These are phyloP conservation scores for Metalampra italica DNA, from an alignment of 2,888 invertebrate species.

Conservation along the genomic window DNA sequence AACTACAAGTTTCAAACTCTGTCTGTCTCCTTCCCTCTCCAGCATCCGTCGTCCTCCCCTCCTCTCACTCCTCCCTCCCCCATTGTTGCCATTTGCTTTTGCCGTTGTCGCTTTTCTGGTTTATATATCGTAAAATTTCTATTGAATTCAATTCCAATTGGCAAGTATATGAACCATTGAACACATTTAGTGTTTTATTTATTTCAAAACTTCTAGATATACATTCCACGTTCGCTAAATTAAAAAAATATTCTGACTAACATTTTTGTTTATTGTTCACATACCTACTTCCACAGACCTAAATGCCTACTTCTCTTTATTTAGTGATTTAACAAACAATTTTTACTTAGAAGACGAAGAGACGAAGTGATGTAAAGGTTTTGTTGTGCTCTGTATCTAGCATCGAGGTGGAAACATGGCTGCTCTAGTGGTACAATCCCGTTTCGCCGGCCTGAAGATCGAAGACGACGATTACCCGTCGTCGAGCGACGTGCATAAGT, in stretches of 20 bases:
- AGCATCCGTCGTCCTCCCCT: neutral
- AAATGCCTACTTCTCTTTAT: no score
- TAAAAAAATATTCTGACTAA: no score
- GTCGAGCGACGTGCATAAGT: slow-evolving; percentile 49
- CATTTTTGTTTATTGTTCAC: no score
- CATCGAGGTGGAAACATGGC: slow-evolving; percentile 69
- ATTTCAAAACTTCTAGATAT: neutral
- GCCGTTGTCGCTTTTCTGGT: slow-evolving; percentile 8
- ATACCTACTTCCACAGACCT: no score
- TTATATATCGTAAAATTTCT: slow-evolving; percentile 4
- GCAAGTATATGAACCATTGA: neutral
- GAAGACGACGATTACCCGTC: slow-evolving; percentile 82
- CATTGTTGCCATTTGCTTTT: slow-evolving; percentile 8
- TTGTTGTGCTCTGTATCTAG: neutral
- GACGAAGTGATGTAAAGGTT: neutral
- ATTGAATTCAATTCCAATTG: slow-evolving; percentile 4
- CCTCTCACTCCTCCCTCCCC: no score
- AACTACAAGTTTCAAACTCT: no score
- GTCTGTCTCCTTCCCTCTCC: no score
- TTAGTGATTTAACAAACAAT: no score
- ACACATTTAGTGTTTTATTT: neutral
- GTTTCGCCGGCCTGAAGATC: slow-evolving; percentile 85
- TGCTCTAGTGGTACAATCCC: slow-evolving; percentile 82
- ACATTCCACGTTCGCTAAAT: no score
- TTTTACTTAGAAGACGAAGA: no score